Evolutionary conservation across 2,888 invertebrate genomes (phyloP).

Genomic region (Drosophila lacicola): DNA sequence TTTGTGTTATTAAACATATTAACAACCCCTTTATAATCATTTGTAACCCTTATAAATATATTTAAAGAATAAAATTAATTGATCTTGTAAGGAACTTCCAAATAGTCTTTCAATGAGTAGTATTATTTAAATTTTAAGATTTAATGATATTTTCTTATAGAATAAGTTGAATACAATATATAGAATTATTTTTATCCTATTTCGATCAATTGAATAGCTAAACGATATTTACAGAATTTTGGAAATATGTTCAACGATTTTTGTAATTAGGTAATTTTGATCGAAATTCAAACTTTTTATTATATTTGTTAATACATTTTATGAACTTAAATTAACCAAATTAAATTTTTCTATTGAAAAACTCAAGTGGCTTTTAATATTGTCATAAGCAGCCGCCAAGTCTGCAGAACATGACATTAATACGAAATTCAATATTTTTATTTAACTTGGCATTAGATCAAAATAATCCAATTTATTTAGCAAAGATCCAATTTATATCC

Average conservation of each 20-base stretch:
- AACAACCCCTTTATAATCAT: neutral
- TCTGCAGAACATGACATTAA: conserved; percentile 8
- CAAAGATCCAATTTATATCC: no score
- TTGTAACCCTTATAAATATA: neutral
- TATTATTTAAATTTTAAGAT: no score
- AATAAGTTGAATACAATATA: no score
- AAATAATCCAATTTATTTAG: neutral
- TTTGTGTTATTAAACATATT: neutral
- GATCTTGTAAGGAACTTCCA: no score
- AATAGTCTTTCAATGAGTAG: no score
- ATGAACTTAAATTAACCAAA: neutral
- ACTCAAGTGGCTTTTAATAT: neutral
- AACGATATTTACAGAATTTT: no score
- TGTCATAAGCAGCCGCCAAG: conserved; percentile 14
- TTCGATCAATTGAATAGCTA: no score
- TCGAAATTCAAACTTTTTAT: neutral
- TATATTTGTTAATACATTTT: neutral
- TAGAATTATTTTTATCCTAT: no score
- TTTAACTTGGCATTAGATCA: conserved; percentile 4
- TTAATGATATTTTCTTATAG: no score
- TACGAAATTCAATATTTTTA: conserved; percentile 7
- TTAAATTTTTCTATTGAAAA: neutral
- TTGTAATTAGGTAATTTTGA: no score
- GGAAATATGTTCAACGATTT: no score
- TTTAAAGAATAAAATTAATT: no score